Evolutionary conservation across 2,113 vertebrate species (phyloP).

Genomic region (Ascaphus truei): DNA sequence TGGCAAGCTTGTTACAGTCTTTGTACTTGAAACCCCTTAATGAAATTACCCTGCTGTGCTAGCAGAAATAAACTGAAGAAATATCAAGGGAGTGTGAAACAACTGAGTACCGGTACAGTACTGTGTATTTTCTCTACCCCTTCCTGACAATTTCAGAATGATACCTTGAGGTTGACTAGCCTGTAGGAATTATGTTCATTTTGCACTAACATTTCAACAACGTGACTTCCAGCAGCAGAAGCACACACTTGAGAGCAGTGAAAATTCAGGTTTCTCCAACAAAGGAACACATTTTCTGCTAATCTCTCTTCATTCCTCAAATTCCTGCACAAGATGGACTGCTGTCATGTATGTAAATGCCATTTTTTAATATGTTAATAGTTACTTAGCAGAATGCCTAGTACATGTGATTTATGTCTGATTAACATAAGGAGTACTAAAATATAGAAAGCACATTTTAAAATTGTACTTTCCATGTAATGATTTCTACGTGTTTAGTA

Average conservation of each 20-base stretch:
- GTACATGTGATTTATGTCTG: no score
- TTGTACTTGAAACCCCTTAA: neutral
- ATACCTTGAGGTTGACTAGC: neutral
- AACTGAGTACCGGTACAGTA: no score
- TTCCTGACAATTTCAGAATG: conserved; percentile 1
- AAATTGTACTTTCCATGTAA: no score
- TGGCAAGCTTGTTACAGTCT: no score
- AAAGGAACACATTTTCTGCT: neutral
- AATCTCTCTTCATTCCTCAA: neutral
- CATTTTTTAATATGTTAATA: no score
- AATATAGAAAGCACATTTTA: no score
- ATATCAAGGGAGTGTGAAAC: neutral
- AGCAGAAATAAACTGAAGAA: neutral
- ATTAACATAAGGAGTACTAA: no score
- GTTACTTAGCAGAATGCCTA: no score
- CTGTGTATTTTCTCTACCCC: neutral
- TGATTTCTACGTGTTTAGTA: no score
- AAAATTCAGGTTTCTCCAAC: neutral
- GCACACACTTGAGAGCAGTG: neutral
- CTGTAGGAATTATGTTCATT: neutral
- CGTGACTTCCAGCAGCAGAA: neutral
- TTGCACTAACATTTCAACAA: neutral
- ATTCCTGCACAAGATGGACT: conserved; percentile 6
- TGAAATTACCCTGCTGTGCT: conserved; percentile 1
- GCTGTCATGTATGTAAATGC: conserved; percentile 32